Conservation (phyloP, 2,888 invertebrate species). For the Calephelis perditalis region DNA sequence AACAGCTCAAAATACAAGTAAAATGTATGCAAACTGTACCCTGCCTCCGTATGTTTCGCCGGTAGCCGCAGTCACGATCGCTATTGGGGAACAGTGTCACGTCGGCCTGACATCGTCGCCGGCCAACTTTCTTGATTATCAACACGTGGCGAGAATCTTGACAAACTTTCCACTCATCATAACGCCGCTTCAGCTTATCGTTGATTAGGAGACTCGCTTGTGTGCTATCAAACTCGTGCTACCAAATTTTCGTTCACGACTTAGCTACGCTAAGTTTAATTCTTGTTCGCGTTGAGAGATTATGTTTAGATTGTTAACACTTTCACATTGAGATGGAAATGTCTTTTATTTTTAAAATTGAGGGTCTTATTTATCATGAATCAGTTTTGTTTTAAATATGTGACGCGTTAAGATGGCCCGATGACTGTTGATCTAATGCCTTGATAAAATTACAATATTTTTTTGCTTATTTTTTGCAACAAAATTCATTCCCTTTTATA, state of each 20-base stretch:
- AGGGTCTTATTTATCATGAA: background rate
- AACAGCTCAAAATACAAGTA: too few species aligned
- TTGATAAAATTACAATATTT: too few species aligned
- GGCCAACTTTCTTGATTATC: conserved; percentile 70
- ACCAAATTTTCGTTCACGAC: conserved; percentile 3
- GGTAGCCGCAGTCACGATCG: conserved; percentile 44
- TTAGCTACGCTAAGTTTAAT: conserved; percentile 9
- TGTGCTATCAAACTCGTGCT: conserved; percentile 9
- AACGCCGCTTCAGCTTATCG: conserved; percentile 22
- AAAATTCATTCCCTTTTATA: too few species aligned
- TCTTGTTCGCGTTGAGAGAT: conserved; percentile 4
- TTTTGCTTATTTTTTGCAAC: too few species aligned
- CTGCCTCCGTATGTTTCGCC: conserved; percentile 21
- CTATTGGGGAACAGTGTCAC: conserved; percentile 60
- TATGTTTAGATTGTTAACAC: conserved; percentile 6
- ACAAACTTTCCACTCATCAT: conserved; percentile 33
- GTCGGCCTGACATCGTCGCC: conserved; percentile 48
- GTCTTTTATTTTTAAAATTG: background rate
- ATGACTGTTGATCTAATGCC: background rate
- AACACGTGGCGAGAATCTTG: conserved; percentile 60
- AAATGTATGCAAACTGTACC: background rate
- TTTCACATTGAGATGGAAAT: background rate
- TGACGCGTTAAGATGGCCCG: background rate
- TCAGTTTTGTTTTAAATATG: too few species aligned
- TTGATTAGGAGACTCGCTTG: conserved; percentile 14